A percentile compares a stretch with the other conserved stretches of the same genome.
Evolutionary conservation across 1,140 invertebrate species (phyloP).

Genomic region (Drosophila sproati): DNA sequence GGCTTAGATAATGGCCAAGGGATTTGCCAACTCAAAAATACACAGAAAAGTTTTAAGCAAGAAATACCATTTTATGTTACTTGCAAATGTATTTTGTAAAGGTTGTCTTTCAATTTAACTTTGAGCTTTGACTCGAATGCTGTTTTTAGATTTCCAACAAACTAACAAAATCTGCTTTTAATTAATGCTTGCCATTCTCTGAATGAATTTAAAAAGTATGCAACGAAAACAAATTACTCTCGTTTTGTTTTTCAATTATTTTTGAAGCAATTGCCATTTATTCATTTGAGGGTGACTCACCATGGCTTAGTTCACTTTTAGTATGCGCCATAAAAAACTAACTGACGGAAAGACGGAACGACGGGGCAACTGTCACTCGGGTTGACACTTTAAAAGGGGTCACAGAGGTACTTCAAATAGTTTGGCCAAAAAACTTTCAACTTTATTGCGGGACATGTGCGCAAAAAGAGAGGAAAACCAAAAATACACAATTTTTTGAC

Average conservation of each 20-base stretch:
- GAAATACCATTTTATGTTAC: too few relatives aligned
- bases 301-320: slow-evolving; percentile 12
- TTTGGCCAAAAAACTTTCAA: slow-evolving; percentile 20
- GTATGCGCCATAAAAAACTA: slow-evolving; percentile 32
- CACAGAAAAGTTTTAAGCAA: background rate
- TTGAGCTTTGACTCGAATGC: too few relatives aligned
- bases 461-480: background rate
- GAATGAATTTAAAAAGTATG: too few relatives aligned
- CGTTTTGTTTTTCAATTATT: too few relatives aligned
- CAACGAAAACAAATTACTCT: too few relatives aligned
- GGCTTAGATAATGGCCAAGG: slow-evolving; percentile 4
- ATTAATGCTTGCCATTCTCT: too few relatives aligned
- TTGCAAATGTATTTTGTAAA: too few relatives aligned
- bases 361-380: slow-evolving; percentile 14
- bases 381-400: slow-evolving; percentile 75
- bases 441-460: slow-evolving; percentile 53
- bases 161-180: too few relatives aligned
- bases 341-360: background rate
- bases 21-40: slow-evolving; percentile 3
- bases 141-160: too few relatives aligned
- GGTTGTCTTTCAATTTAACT: too few relatives aligned
- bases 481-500: slow-evolving; percentile 6
- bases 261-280: slow-evolving; percentile 2
- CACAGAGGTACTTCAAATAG: slow-evolving; percentile 56
- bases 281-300: slow-evolving; percentile 26